Conservation (phyloP, 2,888 invertebrate species). For the Agrochola lota region DNA sequence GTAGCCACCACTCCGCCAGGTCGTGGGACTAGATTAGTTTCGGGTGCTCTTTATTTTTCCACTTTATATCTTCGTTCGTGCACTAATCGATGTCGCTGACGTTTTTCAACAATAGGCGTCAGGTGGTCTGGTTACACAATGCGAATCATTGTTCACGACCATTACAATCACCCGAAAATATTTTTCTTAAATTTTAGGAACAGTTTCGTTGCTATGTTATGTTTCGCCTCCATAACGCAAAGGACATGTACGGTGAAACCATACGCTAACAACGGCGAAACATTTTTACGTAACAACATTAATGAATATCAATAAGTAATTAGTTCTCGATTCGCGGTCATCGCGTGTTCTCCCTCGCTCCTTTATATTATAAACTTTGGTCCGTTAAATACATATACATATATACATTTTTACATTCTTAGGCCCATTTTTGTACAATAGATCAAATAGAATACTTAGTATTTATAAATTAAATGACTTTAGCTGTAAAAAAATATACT, state of each 20-base stretch:
- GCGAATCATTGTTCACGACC: slow-evolving; percentile 53
- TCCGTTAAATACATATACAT: too few relatives aligned
- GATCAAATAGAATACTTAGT: too few relatives aligned
- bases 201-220: background rate
- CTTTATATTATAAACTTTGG: too few relatives aligned
- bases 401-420: too few relatives aligned
- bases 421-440: too few relatives aligned
- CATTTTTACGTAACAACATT: too few relatives aligned
- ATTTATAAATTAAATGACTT: too few relatives aligned
- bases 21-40: slow-evolving; percentile 87
- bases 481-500: too few relatives aligned
- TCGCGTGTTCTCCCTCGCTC: too few relatives aligned
- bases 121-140: slow-evolving; percentile 60
- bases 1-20: slow-evolving; percentile 73
- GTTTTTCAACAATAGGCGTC: slow-evolving; percentile 65
- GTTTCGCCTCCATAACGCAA: background rate
- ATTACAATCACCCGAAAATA: slow-evolving; percentile 38
- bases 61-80: slow-evolving; percentile 74
- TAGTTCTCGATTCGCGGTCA: too few relatives aligned
- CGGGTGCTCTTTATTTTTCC: slow-evolving; percentile 82
- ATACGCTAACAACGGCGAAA: too few relatives aligned
- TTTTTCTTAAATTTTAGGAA: slow-evolving; percentile 14
- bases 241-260: background rate
- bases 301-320: too few relatives aligned
- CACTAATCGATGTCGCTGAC: slow-evolving; percentile 76